Percentiles rank a stretch among this genome's conserved stretches.
Conservation (phyloP, 1,140 invertebrate genomes). For the Drosophila navojoa region DNA sequence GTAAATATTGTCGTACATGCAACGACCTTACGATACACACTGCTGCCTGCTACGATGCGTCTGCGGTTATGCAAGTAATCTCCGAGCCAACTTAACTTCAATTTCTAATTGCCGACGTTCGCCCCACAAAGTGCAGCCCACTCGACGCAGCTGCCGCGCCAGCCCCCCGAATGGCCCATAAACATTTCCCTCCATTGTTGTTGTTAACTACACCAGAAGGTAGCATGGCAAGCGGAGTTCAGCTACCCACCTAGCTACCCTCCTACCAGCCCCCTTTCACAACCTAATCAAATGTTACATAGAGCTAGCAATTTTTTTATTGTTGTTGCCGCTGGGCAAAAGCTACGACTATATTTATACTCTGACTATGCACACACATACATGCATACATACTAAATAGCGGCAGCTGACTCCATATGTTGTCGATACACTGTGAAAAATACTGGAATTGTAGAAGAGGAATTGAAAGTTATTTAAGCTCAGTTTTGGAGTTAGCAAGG, state of each 20-base stretch:
- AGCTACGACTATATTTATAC: slow-evolving; percentile 46
- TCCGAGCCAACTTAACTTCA: slow-evolving; percentile 63
- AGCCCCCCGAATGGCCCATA: background rate
- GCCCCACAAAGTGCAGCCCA: slow-evolving; percentile 56
- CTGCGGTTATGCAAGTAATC: slow-evolving; percentile 42
- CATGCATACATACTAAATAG: background rate
- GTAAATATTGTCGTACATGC: slow-evolving; percentile 62
- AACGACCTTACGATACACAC: slow-evolving; percentile 52
- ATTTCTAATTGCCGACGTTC: slow-evolving; percentile 66
- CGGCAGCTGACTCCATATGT: slow-evolving; percentile 2
- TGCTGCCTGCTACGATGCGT: slow-evolving; percentile 9
- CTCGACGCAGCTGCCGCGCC: background rate
- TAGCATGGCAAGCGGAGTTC: background rate
- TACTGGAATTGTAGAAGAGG: background rate
- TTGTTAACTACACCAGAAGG: slow-evolving; percentile 13
- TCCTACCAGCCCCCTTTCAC: slow-evolving; percentile 32
- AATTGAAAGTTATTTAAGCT: too few relatives aligned
- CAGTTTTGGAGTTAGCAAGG: too few relatives aligned
- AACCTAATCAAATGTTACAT: slow-evolving; percentile 79
- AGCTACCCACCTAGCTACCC: too few relatives aligned
- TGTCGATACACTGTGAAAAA: slow-evolving; percentile 3
- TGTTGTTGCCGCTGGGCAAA: slow-evolving; percentile 66
- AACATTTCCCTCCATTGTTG: slow-evolving; percentile 22
- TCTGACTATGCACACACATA: slow-evolving; percentile 5
- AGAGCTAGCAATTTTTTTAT: slow-evolving; percentile 74